These are phyloP conservation scores for Platygyra sinensis DNA, from an alignment of 64 coral and sea anemone genomes.

Conservation along the genomic window DNA sequence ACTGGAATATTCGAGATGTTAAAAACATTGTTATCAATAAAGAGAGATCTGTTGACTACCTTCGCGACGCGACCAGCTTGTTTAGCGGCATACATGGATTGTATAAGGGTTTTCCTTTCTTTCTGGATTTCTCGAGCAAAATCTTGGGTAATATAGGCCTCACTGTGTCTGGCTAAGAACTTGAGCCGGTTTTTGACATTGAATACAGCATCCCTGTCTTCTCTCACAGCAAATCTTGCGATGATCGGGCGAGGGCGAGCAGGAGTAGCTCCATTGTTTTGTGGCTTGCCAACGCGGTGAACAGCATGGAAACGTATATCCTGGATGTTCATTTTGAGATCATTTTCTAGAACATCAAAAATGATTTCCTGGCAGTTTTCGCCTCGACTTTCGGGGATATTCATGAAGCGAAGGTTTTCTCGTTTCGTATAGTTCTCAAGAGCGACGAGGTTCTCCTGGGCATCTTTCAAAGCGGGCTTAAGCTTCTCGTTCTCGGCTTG, in stretches of 20 bases:
- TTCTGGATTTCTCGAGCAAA: too few species aligned
- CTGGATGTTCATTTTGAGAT: neutral
- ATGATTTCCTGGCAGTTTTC: neutral
- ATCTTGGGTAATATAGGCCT: too few species aligned
- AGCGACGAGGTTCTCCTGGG: neutral
- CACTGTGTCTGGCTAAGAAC: too few species aligned
- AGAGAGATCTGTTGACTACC: too few species aligned
- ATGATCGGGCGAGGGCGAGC: neutral
- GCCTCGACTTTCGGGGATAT: neutral
- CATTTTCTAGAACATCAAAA: neutral
- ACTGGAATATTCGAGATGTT: too few species aligned
- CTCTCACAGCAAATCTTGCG: neutral
- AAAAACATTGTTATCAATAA: too few species aligned
- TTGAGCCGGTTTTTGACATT: too few species aligned
- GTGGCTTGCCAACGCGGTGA: neutral
- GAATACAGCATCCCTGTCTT: too few species aligned
- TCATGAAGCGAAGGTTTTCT: neutral
- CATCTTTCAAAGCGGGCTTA: neutral
- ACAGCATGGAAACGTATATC: neutral
- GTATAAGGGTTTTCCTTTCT: too few species aligned
- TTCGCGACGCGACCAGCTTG: too few species aligned
- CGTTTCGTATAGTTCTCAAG: neutral
- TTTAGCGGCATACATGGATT: too few species aligned
- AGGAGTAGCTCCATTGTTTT: neutral
- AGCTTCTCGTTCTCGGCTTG: neutral